Base-by-base conservation (phyloP, 2,113 vertebrate species). In the Nycticryphes semicollaris region DNA sequence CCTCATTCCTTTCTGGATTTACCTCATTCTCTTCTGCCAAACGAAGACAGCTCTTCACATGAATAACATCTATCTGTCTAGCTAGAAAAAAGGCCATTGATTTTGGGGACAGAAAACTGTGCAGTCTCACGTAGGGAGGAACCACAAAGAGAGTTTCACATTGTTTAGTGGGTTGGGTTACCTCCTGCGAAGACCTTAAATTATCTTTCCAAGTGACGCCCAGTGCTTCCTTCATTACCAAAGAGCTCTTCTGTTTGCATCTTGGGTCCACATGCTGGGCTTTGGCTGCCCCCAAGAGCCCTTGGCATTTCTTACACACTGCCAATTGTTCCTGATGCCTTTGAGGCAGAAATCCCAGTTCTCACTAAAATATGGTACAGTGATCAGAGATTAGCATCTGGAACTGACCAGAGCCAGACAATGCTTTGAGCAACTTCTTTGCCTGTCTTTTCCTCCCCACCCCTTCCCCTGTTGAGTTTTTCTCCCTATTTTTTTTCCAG, bases 371-470 rank as follows among this genome's bases (percentile, higher is more conserved):
- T 82, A 84, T 10, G 62, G 89, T 64, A 72, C 89, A 95, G 66
- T 28, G 74, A 94, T 89, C 80, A 86, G 81, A 93, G 74, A 96
- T 94, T 75, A 94, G 73, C 87, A 93, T 96, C 94, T 96, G 93
- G 94, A 97, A 96, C 66, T 87, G 93, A 91, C 94, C 87, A 75
- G 41, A 73, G 62, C 66, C 78, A 96, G 77, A 96, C 91, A 96
- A 91, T 87, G 57, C 93, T 93, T 93, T 22, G 1, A 94, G 89
- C 12, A 4, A 76, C 57, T 75, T 80, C 33, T 90, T 62, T 2
- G 57, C 84, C 48, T 75, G 69, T 75, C 69, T 94, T 53, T 95
- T 82, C 17, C 41, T 89, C 93, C 57, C 94, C 91, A 66, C 70
- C 66, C 83, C 30, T 87, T 89, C 53, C 53, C 86, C 70, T 0